Conservation (phyloP, 2,113 vertebrate genomes). For the Anolis sagrei region DNA sequence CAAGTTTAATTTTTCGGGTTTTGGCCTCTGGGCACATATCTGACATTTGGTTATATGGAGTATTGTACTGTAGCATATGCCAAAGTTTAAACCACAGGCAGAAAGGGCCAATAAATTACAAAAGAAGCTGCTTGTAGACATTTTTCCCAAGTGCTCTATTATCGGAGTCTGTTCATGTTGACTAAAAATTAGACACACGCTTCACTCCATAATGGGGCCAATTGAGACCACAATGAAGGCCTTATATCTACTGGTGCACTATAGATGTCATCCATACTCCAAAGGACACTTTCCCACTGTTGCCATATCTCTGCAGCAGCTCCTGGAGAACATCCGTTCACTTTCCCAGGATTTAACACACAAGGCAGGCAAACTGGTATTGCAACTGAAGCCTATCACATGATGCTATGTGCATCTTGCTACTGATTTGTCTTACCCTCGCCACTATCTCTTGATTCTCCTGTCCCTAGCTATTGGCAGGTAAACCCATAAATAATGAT, state of each 20-base stretch:
- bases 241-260: conserved; percentile 39
- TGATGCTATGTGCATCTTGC: no score
- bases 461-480: no score
- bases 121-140: conserved; percentile 67
- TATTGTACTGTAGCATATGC: conserved; percentile 73
- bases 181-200: conserved; percentile 64
- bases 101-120: conserved; percentile 69
- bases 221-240: conserved; percentile 49
- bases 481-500: no score
- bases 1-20: conserved; percentile 48
- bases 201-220: conserved; percentile 43
- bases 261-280: not conserved
- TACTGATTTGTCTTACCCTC: no score
- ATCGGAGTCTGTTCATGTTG: conserved; percentile 58
- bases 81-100: conserved; percentile 77
- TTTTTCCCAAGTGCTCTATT: conserved; percentile 60
- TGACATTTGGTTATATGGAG: conserved; percentile 73
- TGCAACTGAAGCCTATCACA: no score
- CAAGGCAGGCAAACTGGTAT: no score
- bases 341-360: accelerated
- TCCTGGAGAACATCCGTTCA: not conserved
- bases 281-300: conserved; percentile 1
- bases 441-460: no score
- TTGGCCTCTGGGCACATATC: conserved; percentile 68
- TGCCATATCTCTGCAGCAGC: conserved; percentile 4